These are phyloP conservation scores for Varanus komodoensis DNA, from an alignment of 2,113 vertebrate species.

Conservation along the genomic window DNA sequence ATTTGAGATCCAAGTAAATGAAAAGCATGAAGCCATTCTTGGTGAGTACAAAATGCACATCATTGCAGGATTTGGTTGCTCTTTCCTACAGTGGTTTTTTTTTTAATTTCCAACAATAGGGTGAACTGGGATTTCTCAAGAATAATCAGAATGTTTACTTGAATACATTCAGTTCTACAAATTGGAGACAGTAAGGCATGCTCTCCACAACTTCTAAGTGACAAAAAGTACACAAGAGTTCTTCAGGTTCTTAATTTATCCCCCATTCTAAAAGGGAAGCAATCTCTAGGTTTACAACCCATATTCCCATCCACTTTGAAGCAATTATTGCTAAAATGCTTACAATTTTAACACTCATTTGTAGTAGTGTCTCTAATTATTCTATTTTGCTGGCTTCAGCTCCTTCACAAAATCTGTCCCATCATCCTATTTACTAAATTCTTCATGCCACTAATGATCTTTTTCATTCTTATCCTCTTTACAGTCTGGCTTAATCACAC, in stretches of 20 bases:
- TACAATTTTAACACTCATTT: conserved; percentile 26
- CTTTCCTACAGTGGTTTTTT: background rate
- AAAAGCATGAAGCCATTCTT: background rate
- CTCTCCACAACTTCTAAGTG: background rate
- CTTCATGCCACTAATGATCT: conserved; percentile 28
- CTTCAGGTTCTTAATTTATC: conserved; percentile 26
- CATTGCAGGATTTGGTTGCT: background rate
- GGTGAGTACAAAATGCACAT: background rate
- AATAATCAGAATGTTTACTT: background rate
- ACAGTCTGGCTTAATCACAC: background rate
- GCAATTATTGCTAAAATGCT: conserved; percentile 29
- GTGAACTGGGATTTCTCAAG: background rate
- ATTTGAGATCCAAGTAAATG: background rate
- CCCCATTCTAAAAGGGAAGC: conserved; percentile 24
- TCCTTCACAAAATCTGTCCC: conserved; percentile 44
- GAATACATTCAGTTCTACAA: background rate
- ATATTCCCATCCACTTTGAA: conserved; percentile 13
- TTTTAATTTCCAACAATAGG: background rate
- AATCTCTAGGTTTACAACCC: background rate
- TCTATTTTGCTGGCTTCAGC: conserved; percentile 5
- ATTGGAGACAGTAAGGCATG: background rate
- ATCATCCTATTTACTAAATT: conserved; percentile 20
- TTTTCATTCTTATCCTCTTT: conserved; percentile 19
- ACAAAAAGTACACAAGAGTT: conserved; percentile 4
- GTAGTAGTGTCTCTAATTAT: conserved; percentile 12